Evolutionary conservation across 2,113 vertebrate species (phyloP).

Genomic region (Seriola quinqueradiata): DNA sequence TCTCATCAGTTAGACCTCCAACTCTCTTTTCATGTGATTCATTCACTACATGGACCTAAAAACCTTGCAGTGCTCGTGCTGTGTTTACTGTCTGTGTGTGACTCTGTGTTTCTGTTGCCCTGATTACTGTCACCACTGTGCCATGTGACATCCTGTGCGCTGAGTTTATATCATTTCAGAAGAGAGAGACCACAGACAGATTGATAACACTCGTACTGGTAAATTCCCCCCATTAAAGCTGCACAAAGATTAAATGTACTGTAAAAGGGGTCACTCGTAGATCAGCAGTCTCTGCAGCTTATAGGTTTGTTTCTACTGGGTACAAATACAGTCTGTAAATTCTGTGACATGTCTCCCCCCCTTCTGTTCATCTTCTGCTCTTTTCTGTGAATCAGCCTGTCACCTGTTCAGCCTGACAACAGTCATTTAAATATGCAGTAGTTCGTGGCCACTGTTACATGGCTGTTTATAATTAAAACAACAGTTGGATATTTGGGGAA

Average conservation of each 20-base stretch:
- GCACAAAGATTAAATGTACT: neutral
- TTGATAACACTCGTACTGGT: neutral
- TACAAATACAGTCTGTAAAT: neutral
- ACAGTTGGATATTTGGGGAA: neutral
- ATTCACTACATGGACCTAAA: neutral
- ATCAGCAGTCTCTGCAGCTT: neutral
- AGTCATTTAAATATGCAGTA: neutral
- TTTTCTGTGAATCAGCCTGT: neutral
- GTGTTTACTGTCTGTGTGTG: slow-evolving; percentile 21
- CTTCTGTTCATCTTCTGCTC: neutral
- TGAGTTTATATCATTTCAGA: neutral
- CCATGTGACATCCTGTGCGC: neutral
- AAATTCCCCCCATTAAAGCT: neutral
- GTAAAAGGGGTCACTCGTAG: neutral
- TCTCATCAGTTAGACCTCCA: neutral
- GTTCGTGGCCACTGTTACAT: too few relatives aligned
- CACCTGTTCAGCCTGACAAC: neutral
- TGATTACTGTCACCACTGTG: neutral
- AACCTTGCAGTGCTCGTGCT: neutral
- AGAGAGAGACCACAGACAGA: slow-evolving; percentile 3
- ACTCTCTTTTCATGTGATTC: neutral
- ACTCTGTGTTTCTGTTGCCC: neutral
- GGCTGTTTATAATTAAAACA: neutral
- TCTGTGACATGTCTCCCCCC: neutral
- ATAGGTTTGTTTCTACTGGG: neutral